Conservation (phyloP, 2,113 vertebrate species). For the Anas platyrhynchos region DNA sequence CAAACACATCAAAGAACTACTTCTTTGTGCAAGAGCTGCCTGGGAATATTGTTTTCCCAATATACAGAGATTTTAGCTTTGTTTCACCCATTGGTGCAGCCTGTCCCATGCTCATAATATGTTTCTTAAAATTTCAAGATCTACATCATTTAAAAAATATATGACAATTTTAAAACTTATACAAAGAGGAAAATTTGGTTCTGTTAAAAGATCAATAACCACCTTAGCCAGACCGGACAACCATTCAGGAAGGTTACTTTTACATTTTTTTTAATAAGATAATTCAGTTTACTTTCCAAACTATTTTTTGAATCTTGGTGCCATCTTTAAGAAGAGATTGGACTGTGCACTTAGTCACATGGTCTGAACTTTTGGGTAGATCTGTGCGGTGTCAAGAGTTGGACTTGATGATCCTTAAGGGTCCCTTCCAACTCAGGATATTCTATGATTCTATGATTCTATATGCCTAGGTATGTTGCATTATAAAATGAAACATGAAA, state of each 20-base stretch:
- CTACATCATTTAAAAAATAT: not conserved
- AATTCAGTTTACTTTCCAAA: not conserved
- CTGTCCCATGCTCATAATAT: not conserved
- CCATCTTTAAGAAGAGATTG: too few species aligned
- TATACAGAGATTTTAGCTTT: not conserved
- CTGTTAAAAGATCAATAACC: not conserved
- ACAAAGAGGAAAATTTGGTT: not conserved
- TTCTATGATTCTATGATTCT: too few species aligned
- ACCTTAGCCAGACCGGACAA: not conserved
- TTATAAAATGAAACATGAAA: not conserved
- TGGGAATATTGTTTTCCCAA: not conserved
- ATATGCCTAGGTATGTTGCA: not conserved
- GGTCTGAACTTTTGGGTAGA: too few species aligned
- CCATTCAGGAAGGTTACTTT: not conserved
- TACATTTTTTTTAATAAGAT: not conserved
- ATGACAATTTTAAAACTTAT: not conserved
- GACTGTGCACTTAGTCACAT: too few species aligned
- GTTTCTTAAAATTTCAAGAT: not conserved
- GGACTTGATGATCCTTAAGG: too few species aligned
- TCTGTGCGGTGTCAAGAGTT: too few species aligned
- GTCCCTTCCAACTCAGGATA: too few species aligned
- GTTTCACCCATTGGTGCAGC: not conserved
- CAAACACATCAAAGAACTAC: rapidly evolving
- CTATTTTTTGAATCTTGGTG: not conserved
- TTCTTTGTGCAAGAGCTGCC: not conserved